Base-by-base conservation (phyloP, 2,113 vertebrate species). In the Lichenostomus cassidix region DNA sequence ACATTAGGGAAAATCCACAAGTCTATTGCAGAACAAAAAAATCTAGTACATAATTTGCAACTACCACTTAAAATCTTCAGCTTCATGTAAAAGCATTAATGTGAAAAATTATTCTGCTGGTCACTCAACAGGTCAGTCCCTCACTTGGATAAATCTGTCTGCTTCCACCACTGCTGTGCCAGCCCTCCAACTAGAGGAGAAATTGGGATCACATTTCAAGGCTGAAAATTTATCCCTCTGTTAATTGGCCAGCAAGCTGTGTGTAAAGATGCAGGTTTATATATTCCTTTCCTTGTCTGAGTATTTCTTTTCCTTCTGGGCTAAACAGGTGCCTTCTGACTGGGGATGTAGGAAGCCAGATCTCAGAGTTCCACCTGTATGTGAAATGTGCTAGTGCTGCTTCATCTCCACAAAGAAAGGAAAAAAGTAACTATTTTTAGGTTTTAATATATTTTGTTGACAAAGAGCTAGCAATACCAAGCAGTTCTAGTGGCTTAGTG, bases 371-470 rank as follows among this genome's bases (percentile, higher is more conserved):
- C 83, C 69, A 94, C 77, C 83, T 76, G 39, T 33, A 79, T 3
- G 28, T 49, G 59, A 71, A 94, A 92, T 22, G 62, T 33, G 69
- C 60, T 63, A 63, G 18, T 46, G 52, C 49, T 90, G 41, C 86
- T 78, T 82, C 68, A 60, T 41, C 4, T 9, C 62, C 88, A 89
- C 80, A 93, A 29, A 63, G 55, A 15, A 73, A 33, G 58, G 23
- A 47, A 71, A 85, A 52, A 65, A 6, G 3, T 2, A 63, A 8
- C 75, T 90, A 90, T 92, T 94, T 89, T 91, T 91, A 92, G 83
- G 21, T 70, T 75, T 85, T 90, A 92, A 92, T 92, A 87, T 64
- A 52, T 94, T 93, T 93, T 93, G 71, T 94, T 96, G 92, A 93
- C 90, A 92, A 91, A 81, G 76, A 91, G 33, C 56, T 83, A 75